Conservation (phyloP, 1,140 invertebrate species). For the Heliconius himera region DNA sequence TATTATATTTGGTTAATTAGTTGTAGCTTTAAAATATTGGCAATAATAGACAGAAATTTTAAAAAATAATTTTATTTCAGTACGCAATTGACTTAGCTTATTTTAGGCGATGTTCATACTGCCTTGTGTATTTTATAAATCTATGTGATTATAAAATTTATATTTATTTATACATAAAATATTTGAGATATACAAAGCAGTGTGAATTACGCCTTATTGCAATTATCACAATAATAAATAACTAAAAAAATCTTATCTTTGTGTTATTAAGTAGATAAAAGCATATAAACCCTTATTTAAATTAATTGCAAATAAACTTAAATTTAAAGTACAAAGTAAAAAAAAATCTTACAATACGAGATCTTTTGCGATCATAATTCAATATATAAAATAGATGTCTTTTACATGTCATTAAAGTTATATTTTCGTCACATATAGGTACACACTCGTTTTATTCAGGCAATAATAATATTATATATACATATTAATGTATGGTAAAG, state of each 20-base stretch:
- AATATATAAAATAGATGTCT: not conserved
- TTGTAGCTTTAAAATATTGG: constrained; percentile 32
- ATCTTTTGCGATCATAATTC: not conserved
- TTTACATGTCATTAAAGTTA: not conserved
- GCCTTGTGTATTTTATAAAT: not conserved
- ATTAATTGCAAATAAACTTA: not conserved
- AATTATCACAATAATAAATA: constrained; percentile 27
- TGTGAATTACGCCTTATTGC: not conserved
- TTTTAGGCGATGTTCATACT: not conserved
- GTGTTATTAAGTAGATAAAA: not conserved
- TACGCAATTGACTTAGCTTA: constrained; percentile 23
- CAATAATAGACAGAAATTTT: constrained; percentile 32
- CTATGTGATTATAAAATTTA: not conserved
- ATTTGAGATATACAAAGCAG: not conserved
- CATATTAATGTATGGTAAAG: not conserved
- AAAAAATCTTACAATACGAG: constrained; percentile 1
- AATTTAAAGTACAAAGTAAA: not conserved
- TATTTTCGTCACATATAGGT: too few relatives aligned
- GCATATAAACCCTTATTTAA: not conserved
- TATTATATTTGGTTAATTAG: constrained; percentile 25
- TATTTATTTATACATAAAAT: constrained; percentile 9
- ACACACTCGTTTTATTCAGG: too few relatives aligned
- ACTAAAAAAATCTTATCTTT: not conserved
- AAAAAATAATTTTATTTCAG: constrained; percentile 31
- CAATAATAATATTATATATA: too few relatives aligned